These are phyloP conservation scores for Triplophysa dalaica DNA, from an alignment of 2,113 vertebrate species.

Conservation along the genomic window DNA sequence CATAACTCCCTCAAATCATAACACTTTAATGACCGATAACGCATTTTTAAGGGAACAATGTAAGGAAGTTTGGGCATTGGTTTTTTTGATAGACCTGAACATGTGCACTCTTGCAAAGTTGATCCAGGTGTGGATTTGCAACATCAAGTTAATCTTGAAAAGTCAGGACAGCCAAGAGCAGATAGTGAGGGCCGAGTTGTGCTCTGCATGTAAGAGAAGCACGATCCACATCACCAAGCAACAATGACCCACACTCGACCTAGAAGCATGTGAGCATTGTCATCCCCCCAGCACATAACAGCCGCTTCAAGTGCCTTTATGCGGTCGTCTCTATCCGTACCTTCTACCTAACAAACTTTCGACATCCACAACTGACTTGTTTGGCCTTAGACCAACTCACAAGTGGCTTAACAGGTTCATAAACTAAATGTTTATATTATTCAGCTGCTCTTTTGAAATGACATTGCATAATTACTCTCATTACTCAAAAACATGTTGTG, in stretches of 20 bases:
- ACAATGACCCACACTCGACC: constrained; percentile 51
- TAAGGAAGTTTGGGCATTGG: background rate
- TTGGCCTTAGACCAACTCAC: no score
- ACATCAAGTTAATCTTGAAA: constrained; percentile 5
- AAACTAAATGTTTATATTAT: no score
- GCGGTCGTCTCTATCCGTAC: background rate
- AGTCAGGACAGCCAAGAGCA: constrained; percentile 11
- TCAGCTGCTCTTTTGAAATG: no score
- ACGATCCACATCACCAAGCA: constrained; percentile 69
- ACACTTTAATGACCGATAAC: background rate
- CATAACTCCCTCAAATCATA: background rate
- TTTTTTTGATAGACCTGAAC: background rate
- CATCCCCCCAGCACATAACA: constrained; percentile 37
- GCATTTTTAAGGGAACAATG: no score
- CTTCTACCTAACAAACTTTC: no score
- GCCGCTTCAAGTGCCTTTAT: constrained; percentile 60
- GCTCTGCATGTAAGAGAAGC: constrained; percentile 52
- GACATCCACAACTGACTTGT: no score
- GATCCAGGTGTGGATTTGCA: background rate
- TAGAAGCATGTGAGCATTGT: constrained; percentile 55
- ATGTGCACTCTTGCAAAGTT: background rate
- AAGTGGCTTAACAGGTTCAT: no score
- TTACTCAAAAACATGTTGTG: no score
- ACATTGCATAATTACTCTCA: no score
- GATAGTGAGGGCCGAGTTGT: background rate